Conservation (phyloP, 2,797 vertebrate species). For the Ptychadena robeensis region DNA sequence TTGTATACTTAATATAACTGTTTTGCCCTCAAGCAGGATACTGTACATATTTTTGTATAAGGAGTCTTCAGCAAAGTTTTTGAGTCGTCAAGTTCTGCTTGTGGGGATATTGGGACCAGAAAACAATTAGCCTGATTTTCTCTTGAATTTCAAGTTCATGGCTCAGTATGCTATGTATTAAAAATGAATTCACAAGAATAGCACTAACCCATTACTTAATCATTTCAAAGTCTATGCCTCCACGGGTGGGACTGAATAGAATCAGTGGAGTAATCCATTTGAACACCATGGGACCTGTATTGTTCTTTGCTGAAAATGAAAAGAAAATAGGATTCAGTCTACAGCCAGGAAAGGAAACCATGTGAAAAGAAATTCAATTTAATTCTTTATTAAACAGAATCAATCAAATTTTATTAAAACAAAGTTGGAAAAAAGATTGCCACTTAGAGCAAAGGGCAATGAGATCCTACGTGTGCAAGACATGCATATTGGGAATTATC, state of each 20-base stretch:
- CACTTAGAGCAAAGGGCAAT: constrained; percentile 64
- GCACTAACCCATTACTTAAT: constrained; percentile 72
- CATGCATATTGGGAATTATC: constrained; percentile 21
- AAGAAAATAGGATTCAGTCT: constrained; percentile 63
- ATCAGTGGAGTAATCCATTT: constrained; percentile 67
- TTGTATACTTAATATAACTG: constrained; percentile 16
- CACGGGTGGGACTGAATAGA: constrained; percentile 67
- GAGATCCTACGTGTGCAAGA: constrained; percentile 21
- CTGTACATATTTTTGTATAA: neutral
- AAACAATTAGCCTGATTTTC: constrained; percentile 81
- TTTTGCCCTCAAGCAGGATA: neutral
- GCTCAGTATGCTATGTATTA: constrained; percentile 77
- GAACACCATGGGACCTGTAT: constrained; percentile 61
- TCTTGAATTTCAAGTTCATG: constrained; percentile 77
- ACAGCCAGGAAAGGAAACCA: constrained; percentile 60
- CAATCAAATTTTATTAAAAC: constrained; percentile 70
- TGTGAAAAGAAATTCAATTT: constrained; percentile 66
- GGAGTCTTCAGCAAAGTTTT: constrained; percentile 25
- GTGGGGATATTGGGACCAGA: constrained; percentile 75
- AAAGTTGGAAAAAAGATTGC: constrained; percentile 61
- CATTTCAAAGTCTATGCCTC: constrained; percentile 67
- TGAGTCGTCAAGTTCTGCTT: constrained; percentile 73
- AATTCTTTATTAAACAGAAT: constrained; percentile 66
- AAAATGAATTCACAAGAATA: constrained; percentile 72
- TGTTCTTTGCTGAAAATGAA: constrained; percentile 58